Evolutionary conservation across 2,797 vertebrate species (phyloP), one percentile per base, ranked within the genome.

Genomic region (Miichthys miiuy): DNA sequence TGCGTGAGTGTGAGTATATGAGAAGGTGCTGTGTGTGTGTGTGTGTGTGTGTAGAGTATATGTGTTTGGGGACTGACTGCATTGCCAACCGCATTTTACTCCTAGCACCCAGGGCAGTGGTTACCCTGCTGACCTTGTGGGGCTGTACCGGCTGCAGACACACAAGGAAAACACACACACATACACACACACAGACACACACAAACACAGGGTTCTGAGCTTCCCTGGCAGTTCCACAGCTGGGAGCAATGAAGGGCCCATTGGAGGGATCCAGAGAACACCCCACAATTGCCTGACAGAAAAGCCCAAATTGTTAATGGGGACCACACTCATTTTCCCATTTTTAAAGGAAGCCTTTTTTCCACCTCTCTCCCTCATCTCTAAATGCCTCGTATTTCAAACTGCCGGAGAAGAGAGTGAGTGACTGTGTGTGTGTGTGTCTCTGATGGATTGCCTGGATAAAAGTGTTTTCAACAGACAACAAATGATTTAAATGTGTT

Each of bases 221-320:
- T 88, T 92, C 89, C 75, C 80, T 90, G 89, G 90, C 89, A 93
- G 88, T 80, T 92, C 92, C 92, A 94, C 95, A 95, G 95, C 94
- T 95, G 94, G 94, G 93, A 95, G 92, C 91, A 95, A 95, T 95
- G 94, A 95, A 94, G 86, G 81, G 85, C 87, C 92, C 91, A 91
- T 91, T 91, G 87, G 85, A 92, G 89, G 89, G 93, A 92, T 95
- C 89, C 90, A 93, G 87, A 92, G 87, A 94, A 94, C 91, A 94
- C 93, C 91, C 93, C 91, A 87, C 92, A 93, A 94, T 90, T 95
- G 94, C 92, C 91, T 94, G 91, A 94, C 92, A 94, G 91, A 94
- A 93, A 94, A 93, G 89, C 91, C 89, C 87, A 93, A 93, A 95
- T 93, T 93, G 91, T 94, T 94, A 94, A 95, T 93, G 92, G 89